These are phyloP conservation scores for Zeuzera pyrina DNA, from an alignment of 2,888 invertebrate species.

Conservation along the genomic window DNA sequence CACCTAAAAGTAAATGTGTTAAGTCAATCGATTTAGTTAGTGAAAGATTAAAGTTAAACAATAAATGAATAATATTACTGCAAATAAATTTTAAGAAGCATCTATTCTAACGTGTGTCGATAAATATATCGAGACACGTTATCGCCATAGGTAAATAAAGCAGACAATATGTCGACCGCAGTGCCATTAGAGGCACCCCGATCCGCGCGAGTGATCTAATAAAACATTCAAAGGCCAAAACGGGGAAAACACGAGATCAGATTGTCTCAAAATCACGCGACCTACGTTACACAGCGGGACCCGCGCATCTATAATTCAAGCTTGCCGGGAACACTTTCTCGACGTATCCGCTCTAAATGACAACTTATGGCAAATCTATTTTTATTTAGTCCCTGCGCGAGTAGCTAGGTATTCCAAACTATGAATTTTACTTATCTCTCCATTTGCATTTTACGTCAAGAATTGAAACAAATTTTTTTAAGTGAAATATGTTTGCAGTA, in stretches of 20 bases:
- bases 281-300: constrained; percentile 28
- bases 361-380: constrained; percentile 42
- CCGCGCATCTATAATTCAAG: constrained; percentile 64
- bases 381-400: constrained; percentile 12
- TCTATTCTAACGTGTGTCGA: too few species aligned
- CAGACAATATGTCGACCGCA: constrained; percentile 33
- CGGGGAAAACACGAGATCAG: constrained; percentile 66
- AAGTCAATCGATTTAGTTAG: too few species aligned
- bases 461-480: too few species aligned
- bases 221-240: constrained; percentile 65
- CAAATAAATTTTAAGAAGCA: too few species aligned
- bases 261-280: constrained; percentile 71
- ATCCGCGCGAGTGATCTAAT: constrained; percentile 48
- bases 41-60: too few species aligned
- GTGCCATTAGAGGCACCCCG: constrained; percentile 52
- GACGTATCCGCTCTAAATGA: constrained; percentile 22
- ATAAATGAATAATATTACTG: too few species aligned
- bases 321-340: constrained; percentile 38
- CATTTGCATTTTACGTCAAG: too few species aligned
- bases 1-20: too few species aligned
- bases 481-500: too few species aligned
- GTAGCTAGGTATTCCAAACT: too few species aligned
- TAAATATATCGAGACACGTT: too few species aligned
- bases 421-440: too few species aligned
- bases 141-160: constrained; percentile 1